These are phyloP conservation scores for Cladopsammia gracilis DNA, from an alignment of 64 coral and sea anemone genomes.

Conservation along the genomic window DNA sequence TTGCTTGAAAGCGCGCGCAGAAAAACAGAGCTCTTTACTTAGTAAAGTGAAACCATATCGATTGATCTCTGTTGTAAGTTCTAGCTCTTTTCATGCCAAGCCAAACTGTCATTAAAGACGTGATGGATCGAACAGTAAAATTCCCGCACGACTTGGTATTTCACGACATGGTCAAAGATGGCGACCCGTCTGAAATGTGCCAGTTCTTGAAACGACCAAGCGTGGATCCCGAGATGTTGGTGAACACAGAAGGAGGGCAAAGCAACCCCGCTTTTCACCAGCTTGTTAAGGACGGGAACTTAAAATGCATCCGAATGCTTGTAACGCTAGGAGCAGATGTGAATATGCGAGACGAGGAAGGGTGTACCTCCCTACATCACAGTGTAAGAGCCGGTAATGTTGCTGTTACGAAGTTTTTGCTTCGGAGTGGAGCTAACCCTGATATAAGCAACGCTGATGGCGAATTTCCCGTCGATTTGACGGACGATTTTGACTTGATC, in stretches of 20 bases:
- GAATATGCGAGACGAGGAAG: conserved; percentile 86
- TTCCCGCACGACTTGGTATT: conserved; percentile 97
- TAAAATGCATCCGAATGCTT: conserved; percentile 95
- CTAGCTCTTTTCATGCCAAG: neutral
- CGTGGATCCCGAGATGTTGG: conserved; percentile 85
- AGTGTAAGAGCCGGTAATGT: conserved; percentile 71
- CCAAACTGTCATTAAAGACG: neutral
- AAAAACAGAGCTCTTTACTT: neutral
- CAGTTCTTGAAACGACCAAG: conserved; percentile 96
- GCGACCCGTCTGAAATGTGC: conserved; percentile 91
- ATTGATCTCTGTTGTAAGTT: neutral
- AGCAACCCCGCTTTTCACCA: conserved; percentile 85
- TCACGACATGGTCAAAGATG: conserved; percentile 97
- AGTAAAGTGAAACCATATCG: neutral
- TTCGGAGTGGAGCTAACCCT: conserved; percentile 89
- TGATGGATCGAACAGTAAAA: conserved; percentile 92
- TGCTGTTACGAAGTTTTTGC: conserved; percentile 83
- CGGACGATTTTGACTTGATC: conserved; percentile 97
- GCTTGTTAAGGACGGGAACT: conserved; percentile 93
- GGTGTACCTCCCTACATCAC: conserved; percentile 85
- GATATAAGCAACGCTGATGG: conserved; percentile 75
- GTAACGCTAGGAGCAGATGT: conserved; percentile 95
- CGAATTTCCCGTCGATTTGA: conserved; percentile 89
- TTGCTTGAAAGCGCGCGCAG: neutral
- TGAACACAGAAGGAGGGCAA: conserved; percentile 68